Evolutionary conservation across 2,888 invertebrate species (phyloP).

Genomic region (Dolomedes plantarius): DNA sequence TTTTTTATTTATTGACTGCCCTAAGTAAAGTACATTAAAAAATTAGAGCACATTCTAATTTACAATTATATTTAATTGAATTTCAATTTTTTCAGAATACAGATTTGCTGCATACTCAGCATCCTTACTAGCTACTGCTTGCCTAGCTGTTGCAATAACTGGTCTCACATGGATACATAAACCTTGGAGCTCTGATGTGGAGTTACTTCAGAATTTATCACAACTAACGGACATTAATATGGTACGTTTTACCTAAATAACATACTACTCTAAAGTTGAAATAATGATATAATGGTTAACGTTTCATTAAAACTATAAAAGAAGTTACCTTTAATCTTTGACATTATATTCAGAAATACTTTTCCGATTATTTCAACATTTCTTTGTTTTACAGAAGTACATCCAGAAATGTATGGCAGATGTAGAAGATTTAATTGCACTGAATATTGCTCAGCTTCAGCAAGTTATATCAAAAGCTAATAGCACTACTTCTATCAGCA

Average conservation of each 20-base stretch:
- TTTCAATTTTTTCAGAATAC: constrained; percentile 44
- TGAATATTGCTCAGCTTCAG: constrained; percentile 58
- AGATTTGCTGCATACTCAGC: constrained; percentile 58
- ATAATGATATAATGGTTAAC: too few relatives aligned
- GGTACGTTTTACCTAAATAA: constrained; percentile 52
- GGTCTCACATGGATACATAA: constrained; percentile 79
- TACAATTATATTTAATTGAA: too few relatives aligned
- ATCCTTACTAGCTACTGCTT: constrained; percentile 68
- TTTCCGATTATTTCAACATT: too few relatives aligned
- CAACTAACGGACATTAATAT: constrained; percentile 56
- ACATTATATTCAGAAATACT: too few relatives aligned
- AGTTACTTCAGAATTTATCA: constrained; percentile 37
- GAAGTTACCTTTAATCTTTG: too few relatives aligned
- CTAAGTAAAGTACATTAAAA: too few relatives aligned
- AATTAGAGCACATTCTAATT: too few relatives aligned
- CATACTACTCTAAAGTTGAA: too few relatives aligned
- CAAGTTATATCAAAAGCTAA: constrained; percentile 51
- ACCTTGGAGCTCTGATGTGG: constrained; percentile 47
- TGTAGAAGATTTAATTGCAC: constrained; percentile 48
- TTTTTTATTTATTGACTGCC: too few relatives aligned
- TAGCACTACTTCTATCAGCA: constrained; percentile 13
- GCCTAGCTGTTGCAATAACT: constrained; percentile 69
- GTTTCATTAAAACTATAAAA: too few relatives aligned
- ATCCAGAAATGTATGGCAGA: constrained; percentile 54
- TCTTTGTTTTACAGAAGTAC: constrained; percentile 49